Conservation (phyloP, 2,113 vertebrate species). For the Micronisus gabar region DNA sequence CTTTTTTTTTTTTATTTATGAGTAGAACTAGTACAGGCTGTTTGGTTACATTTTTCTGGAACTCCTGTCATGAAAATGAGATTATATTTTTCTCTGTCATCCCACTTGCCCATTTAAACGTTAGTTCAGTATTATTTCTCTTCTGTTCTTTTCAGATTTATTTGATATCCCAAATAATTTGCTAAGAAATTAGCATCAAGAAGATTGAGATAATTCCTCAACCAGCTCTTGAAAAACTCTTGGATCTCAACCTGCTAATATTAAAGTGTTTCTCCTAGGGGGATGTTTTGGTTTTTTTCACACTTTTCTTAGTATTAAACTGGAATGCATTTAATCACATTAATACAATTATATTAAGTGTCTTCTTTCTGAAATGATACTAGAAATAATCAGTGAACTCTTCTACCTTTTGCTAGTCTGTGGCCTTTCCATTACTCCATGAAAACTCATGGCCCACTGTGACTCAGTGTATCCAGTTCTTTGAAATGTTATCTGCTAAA, state of each 20-base stretch:
- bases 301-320: background rate
- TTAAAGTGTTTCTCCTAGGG: background rate
- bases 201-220: background rate
- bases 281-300: background rate
- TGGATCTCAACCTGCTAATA: background rate
- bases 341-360: background rate
- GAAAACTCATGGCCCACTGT: background rate
- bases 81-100: conserved; percentile 1
- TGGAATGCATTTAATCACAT: background rate
- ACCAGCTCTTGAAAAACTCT: background rate
- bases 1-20: background rate
- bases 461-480: background rate
- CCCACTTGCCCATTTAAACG: background rate
- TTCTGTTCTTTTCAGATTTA: background rate
- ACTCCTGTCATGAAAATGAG: background rate
- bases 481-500: conserved; percentile 9
- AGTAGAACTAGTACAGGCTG: background rate
- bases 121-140: background rate
- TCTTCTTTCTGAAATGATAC: background rate
- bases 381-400: background rate
- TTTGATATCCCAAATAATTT: background rate
- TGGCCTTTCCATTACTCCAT: background rate
- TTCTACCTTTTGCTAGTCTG: background rate
- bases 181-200: background rate
- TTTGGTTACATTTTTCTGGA: background rate